Evolutionary conservation across 2,113 vertebrate genomes (phyloP), one percentile per base, ranked within the genome.

Genomic region (Perccottus glenii): DNA sequence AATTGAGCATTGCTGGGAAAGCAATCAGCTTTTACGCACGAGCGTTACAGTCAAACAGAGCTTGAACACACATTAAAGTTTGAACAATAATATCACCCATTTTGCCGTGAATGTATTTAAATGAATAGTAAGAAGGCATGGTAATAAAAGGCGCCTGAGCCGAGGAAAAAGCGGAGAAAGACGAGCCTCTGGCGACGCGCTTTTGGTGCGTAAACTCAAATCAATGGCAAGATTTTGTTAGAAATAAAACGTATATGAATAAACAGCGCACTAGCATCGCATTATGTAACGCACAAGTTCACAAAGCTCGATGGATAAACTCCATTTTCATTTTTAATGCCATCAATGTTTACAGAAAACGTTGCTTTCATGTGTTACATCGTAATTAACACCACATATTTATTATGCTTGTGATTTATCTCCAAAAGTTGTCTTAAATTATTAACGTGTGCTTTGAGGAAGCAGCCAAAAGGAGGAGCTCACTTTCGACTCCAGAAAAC

Each of bases 131-230:
- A 44, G 7, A 7, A 0, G 45, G 11, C 33, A 55, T 33, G 36
- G 14, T 55, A 50, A 16, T 36, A 5, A 43, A 43, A 43, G 2
- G 46, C 1, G 4, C 5, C 40, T 36, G 11, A 56, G 11, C 6
- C 14, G 11, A 6, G n/a, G 19, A 15, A 16, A 52, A 42, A 12
- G 5, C 5, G 12, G 19, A 46, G 19, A n/a, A 42, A 27, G 11
- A 2, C 5, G 0, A 15, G n/a, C 14, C 5, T 8, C 0, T 0
- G 5, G 36, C 6, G 1, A 44, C 4, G 78, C 63, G 56, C 38
- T 3, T 69, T 73, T 33, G 4, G 36, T 48, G 83, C 81, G 73
- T 81, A 73, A 83, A 82, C 64, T 49, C 38, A 7, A 15, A 11
- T 38, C 52, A 33, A 58, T 42, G 14, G 5, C 56, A 42, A 1